Evolutionary conservation across 1,140 invertebrate genomes (phyloP).

Genomic region (Drosophila auraria): DNA sequence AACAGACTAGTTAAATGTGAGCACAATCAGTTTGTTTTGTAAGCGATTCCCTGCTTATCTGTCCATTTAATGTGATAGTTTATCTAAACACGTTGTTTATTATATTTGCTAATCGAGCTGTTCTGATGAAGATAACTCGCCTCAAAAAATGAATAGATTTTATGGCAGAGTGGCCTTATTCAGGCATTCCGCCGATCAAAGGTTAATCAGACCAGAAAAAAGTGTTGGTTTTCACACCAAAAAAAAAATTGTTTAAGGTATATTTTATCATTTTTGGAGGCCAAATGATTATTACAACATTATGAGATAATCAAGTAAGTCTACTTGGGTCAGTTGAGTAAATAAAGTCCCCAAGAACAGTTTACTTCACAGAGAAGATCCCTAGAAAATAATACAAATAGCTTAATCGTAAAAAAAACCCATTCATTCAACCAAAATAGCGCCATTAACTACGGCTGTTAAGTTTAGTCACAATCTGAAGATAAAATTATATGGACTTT

Average conservation of each 20-base stretch:
- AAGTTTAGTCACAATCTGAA: neutral
- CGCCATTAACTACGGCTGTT: neutral
- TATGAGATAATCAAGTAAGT: too few relatives aligned
- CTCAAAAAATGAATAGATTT: conserved; percentile 12
- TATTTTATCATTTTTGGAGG: too few relatives aligned
- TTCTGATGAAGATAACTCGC: conserved; percentile 3
- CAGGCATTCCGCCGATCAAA: conserved; percentile 2
- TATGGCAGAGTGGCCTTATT: neutral
- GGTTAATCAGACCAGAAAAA: neutral
- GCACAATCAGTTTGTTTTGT: neutral
- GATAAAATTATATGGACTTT: conserved; percentile 5
- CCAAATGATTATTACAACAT: too few relatives aligned
- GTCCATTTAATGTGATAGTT: conserved; percentile 4
- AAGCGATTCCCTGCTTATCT: conserved; percentile 4
- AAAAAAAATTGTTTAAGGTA: too few relatives aligned
- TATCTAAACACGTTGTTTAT: conserved; percentile 21
- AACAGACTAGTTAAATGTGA: neutral
- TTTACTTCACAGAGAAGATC: neutral
- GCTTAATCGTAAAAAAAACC: neutral
- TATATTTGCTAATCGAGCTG: conserved; percentile 4
- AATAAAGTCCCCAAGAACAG: too few relatives aligned
- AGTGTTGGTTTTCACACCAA: too few relatives aligned
- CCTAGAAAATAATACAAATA: neutral
- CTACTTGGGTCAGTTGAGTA: too few relatives aligned
- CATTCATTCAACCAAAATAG: conserved; percentile 4